A percentile compares a stretch with the other conserved stretches of the same genome.
phyloP scores from a whole-genome alignment of 1,140 invertebrate species.

The Pseudoatta argentina region DNA sequence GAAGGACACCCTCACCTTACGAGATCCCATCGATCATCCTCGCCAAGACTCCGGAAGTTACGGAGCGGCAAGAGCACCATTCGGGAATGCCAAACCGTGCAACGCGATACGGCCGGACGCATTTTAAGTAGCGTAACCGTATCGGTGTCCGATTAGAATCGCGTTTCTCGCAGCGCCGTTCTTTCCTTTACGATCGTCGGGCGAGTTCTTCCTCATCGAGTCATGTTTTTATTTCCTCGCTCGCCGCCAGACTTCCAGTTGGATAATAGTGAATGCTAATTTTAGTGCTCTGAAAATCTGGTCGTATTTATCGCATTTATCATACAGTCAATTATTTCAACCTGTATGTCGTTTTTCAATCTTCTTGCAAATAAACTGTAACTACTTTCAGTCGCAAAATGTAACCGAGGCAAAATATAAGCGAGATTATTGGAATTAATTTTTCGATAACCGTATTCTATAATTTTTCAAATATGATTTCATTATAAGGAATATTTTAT shows the following conservation, averaged over 20 bases:
- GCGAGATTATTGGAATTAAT: neutral
- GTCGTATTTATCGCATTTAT: neutral
- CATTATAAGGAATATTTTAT: neutral
- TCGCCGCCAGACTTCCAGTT: slow-evolving; percentile 6
- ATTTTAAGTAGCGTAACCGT: slow-evolving; percentile 54
- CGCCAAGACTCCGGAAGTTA: slow-evolving; percentile 43
- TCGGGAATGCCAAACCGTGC: slow-evolving; percentile 51
- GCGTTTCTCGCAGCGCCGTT: slow-evolving; percentile 19
- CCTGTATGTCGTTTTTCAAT: neutral
- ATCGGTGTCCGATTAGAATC: slow-evolving; percentile 45
- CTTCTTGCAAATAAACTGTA: neutral
- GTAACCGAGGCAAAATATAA: neutral
- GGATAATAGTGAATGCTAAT: slow-evolving; percentile 54
- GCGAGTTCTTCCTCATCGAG: slow-evolving; percentile 4
- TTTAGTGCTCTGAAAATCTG: neutral
- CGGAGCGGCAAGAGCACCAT: slow-evolving; percentile 4
- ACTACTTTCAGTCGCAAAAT: slow-evolving; percentile 23
- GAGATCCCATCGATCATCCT: slow-evolving; percentile 67
- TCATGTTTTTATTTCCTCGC: slow-evolving; percentile 42
- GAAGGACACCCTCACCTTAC: slow-evolving; percentile 37
- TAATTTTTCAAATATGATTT: neutral
- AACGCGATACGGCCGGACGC: slow-evolving; percentile 54
- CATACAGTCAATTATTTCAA: neutral
- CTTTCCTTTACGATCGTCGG: slow-evolving; percentile 3
- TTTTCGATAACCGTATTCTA: neutral